Base-by-base conservation (phyloP, 2,113 vertebrate species). In the Chloroceryle aenea region DNA sequence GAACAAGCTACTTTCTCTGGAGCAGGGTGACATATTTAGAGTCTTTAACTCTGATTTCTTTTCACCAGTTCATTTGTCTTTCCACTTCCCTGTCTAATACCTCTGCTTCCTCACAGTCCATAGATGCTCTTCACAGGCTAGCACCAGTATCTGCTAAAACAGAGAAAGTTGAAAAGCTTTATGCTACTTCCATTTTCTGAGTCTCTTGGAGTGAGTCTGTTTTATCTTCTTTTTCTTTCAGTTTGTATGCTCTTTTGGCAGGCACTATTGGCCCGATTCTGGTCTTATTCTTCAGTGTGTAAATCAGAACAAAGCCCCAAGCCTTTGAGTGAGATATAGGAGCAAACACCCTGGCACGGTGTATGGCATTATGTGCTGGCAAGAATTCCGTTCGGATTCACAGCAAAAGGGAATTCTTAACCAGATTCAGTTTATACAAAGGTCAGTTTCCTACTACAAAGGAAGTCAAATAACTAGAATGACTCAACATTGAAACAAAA, bases 361-460 rank as follows among this genome's bases (percentile, higher is more conserved):
- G 69, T 59, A 89, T 85, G 89, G 68, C 92, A 71, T 78, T 74
- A 81, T 48, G 67, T 52, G 62, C 87, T 53, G 79, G 91, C 87
- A 87, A 89, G 66, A 94, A 95, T 95, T 94, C 85, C 73, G 45
- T 84, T 93, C 1, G 10, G 89, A 92, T 95, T 77, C 2, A 0
- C 59, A 62, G 92, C 83, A 91, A 95, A 96, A 92, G 82, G 42
- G 93, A 94, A 93, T 96, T 91, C 79, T 90, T 95, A 97, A 95
- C 82, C 85, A 95, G 62, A 58, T 91, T 93, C 88, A 91, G 50
- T 53, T 96, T 84, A 58, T 79, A 86, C 64, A 92, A 95, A 95
- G 58, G 63, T 26, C 50, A 94, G 79, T 95, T 88, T 94, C 68
- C 79, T 78, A 26, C 85, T 89, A 71, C 90, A 95, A 89, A 92